Base-by-base conservation (phyloP, 2,797 vertebrate species). In the Huso huso region DNA sequence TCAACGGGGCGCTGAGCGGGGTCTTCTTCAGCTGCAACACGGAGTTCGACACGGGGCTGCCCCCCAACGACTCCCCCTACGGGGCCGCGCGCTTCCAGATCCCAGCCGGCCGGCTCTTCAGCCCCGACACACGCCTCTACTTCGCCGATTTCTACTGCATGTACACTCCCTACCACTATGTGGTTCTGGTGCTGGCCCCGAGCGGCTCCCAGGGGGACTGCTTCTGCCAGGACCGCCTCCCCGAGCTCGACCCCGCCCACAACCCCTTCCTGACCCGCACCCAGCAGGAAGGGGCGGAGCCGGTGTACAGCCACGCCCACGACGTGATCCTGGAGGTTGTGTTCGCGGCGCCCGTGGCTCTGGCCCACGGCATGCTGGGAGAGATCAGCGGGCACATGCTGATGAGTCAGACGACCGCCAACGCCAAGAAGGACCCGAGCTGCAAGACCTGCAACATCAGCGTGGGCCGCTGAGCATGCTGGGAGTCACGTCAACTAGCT, bases 391-490 rank as follows among this genome's bases (percentile, higher is more conserved):
- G 96, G 63, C 96, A 97, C 77, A 95, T 96, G 85, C 91, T 97
- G n/a, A 99, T 95, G 94, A 99, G 96, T 73, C 90, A 94, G 72
- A 97, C 96, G 69, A 98, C 96, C 0, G 94, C 96, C 7, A 89
- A 99, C 0, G 96, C 96, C 82, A 99, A 99, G 86, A 99, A 99
- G 73, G 96, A 98, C 77, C 96, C 96, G 1, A 99, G 96, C 86
- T 99, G 96, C 89, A 99, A 99, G 86, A 95, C 94, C 74, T 99
- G 96, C 84, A 99, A 98, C 83, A 98, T 99, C 80, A 96, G 94
- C 0, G 96, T 97, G 77, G 96, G 95, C 51, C 96, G 95, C 71
- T 99, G 83, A 90, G 57, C 4, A 8, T 55, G 58, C 18, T n/a
- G 13, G 48, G 7, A 9, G 49, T 8, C 62, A n/a, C 23, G 23